Evolutionary conservation across 2,113 vertebrate species (phyloP).

Genomic region (Neoarius graeffei): DNA sequence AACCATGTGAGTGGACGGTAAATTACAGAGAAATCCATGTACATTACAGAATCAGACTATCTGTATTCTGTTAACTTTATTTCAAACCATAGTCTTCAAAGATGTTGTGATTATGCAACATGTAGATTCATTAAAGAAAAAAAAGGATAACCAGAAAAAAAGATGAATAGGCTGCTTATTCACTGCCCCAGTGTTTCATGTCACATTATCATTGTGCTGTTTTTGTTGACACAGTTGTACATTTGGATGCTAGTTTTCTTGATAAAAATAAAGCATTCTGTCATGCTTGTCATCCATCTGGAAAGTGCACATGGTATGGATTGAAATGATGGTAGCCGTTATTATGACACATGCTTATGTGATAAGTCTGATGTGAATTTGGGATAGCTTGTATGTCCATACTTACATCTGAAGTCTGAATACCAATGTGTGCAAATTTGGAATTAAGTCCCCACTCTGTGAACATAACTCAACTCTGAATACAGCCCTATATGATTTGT

Average conservation of each 20-base stretch:
- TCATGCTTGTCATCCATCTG: too few species aligned
- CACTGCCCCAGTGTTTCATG: too few species aligned
- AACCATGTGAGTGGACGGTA: background rate
- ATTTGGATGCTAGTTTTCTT: too few species aligned
- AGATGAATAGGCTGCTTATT: too few species aligned
- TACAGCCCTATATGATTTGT: background rate
- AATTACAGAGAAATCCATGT: background rate
- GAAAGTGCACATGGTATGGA: too few species aligned
- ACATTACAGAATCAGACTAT: background rate
- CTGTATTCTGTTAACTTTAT: background rate
- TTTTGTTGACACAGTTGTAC: too few species aligned
- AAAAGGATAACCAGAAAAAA: too few species aligned
- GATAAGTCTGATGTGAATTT: background rate
- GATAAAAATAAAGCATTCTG: too few species aligned
- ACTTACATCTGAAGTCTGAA: background rate
- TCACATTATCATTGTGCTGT: too few species aligned
- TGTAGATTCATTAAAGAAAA: too few species aligned
- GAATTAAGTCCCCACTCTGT: background rate
- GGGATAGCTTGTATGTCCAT: background rate
- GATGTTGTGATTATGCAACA: background rate
- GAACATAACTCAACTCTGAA: background rate
- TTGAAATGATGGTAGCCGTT: too few species aligned
- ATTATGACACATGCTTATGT: too few species aligned
- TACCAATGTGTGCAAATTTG: background rate
- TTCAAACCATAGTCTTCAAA: background rate